Percentiles rank a stretch among this genome's conserved stretches.
These are phyloP conservation scores for Linepithema humile DNA, from an alignment of 1,140 invertebrate genomes.

Conservation along the genomic window DNA sequence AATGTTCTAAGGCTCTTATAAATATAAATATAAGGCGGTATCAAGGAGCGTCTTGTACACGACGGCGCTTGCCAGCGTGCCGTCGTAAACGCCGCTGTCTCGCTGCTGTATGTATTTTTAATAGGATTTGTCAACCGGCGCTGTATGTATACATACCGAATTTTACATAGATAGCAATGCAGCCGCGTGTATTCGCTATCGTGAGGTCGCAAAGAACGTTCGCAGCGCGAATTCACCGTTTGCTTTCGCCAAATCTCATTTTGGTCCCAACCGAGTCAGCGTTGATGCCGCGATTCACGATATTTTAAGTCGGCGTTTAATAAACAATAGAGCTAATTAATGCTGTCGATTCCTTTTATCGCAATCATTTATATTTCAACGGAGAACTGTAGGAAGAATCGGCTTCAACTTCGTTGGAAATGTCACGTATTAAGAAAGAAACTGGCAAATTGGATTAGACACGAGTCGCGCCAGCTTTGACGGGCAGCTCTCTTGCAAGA, in stretches of 20 bases:
- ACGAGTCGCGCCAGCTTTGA: neutral
- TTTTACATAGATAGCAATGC: constrained; percentile 25
- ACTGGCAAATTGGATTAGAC: constrained; percentile 10
- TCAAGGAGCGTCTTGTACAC: constrained; percentile 38
- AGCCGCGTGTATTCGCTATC: neutral
- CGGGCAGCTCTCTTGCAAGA: neutral
- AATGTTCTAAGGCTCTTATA: constrained; percentile 74
- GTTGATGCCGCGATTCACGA: neutral
- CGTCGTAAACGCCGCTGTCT: constrained; percentile 5
- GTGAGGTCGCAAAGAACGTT: neutral
- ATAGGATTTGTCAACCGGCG: constrained; percentile 67
- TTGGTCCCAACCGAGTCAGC: neutral
- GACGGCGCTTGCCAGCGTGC: neutral
- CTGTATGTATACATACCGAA: neutral
- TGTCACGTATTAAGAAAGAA: neutral
- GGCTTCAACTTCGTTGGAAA: neutral
- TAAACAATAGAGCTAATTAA: too few relatives aligned
- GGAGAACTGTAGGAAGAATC: neutral
- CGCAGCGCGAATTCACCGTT: neutral
- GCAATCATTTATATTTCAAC: neutral
- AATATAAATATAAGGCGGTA: constrained; percentile 64
- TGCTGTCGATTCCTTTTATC: too few relatives aligned
- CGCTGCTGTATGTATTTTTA: constrained; percentile 64
- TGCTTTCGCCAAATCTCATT: neutral
- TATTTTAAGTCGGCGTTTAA: too few relatives aligned